Conservation (phyloP, 2,797 vertebrate species). For the Coccyzus lansbergi region DNA sequence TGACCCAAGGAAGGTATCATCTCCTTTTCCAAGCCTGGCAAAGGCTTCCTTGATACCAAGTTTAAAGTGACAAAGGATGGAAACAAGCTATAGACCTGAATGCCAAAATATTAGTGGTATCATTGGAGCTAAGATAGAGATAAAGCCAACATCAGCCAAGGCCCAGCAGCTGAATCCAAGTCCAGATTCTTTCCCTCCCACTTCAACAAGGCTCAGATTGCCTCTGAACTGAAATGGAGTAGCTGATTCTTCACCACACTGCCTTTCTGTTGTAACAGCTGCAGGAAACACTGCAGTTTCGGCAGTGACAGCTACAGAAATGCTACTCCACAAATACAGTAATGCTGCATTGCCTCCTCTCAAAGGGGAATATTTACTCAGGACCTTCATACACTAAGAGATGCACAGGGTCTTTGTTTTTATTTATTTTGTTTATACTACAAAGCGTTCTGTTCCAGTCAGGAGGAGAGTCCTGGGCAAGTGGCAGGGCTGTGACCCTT, state of each 20-base stretch:
- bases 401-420: not conserved
- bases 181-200: not conserved
- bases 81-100: not conserved
- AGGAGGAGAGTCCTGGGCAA: not conserved
- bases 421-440: not conserved
- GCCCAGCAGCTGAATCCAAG: not conserved
- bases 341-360: not conserved
- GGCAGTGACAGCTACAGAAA: not conserved
- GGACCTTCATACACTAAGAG: not conserved
- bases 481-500: not conserved
- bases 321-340: not conserved
- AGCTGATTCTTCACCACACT: not conserved
- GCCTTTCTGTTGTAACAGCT: not conserved
- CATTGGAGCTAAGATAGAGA: not conserved
- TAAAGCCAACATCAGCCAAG: not conserved
- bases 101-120: not conserved
- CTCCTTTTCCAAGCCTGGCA: not conserved
- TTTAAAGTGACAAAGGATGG: not conserved
- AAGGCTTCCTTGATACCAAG: not conserved
- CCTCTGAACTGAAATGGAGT: not conserved
- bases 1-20: not conserved
- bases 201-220: not conserved
- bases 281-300: not conserved
- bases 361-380: not conserved
- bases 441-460: not conserved